Base-by-base conservation (phyloP, 92 coral and sea anemone genomes). In the Galaxea fascicularis region DNA sequence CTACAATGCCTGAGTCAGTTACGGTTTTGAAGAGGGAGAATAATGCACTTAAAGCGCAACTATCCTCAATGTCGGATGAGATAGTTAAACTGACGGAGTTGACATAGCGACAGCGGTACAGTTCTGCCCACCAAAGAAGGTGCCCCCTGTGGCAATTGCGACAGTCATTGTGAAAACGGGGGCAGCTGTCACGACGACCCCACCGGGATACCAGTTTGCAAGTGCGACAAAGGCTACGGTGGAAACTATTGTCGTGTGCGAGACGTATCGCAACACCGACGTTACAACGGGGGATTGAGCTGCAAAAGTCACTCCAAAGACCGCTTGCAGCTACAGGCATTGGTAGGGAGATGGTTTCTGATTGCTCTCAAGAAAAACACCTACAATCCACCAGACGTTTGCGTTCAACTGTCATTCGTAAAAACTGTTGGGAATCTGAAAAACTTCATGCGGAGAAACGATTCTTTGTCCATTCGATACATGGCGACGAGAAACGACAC, bases 401-500 rank as follows among this genome's bases (percentile, higher is more conserved):
- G 81, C 69, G 69, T 41, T 7, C 81, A 76, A 18, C 9, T 76
- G 15, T 31, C 29, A 20, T 21, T 76, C 11, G 52, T 17, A 53
- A 52, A 57, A 3, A 29, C 15, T 5, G 17, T 31, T 4, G 21
- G 12, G 11, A 15, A 57, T 30, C 1, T 39, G 4, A 29, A 60
- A 29, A 31, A 57, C 28, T 69, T 56, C 3, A 10, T 22, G 9
- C 10, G 49, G 15, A 22, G 4, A 21, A 27, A 52, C 53, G 53
- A 24, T 5, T 76, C 69, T 0, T 4, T 76, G 68, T 51, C 44
- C 52, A 17, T 76, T 8, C 69, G 69, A 8, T 76, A 76, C 51
- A 11, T 58, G 68, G 68, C 81, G 22, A 58, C 6, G 8, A 49
- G 81, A n/a, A 76, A 76, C 53, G 81, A 76, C 30, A 76, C 81